These are phyloP conservation scores for Thysanoteuthis rhombus DNA, from an alignment of 2,888 invertebrate genomes.

Conservation along the genomic window DNA sequence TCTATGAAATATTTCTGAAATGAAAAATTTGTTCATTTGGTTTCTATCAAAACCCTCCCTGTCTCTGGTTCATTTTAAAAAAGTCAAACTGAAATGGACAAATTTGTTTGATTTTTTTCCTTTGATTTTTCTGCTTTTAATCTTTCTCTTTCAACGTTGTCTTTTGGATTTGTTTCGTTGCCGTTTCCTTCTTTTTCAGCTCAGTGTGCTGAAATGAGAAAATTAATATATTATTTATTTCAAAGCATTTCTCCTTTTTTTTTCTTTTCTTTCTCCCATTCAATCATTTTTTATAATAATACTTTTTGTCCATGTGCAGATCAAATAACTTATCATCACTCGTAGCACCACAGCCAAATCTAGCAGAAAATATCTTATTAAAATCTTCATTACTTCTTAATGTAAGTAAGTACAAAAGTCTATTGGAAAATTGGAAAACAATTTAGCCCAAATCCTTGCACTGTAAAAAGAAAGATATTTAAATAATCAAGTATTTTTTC, in stretches of 20 bases:
- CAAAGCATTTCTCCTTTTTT: not conserved
- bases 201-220: not conserved
- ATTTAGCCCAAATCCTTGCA: not conserved
- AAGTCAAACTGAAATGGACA: not conserved
- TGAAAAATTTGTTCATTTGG: not conserved
- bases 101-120: not conserved
- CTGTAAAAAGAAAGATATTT: not conserved
- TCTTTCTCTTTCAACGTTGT: not conserved
- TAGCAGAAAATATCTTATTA: not conserved
- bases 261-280: not conserved
- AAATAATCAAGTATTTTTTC: not conserved
- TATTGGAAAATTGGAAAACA: not conserved
- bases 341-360: not conserved
- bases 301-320: not conserved
- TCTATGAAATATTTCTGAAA: not conserved
- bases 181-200: not conserved
- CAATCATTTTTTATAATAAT: not conserved
- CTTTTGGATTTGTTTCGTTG: not conserved
- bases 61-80: not conserved
- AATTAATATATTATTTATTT: constrained; percentile 12
- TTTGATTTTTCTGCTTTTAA: not conserved
- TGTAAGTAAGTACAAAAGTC: not conserved
- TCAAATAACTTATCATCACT: not conserved
- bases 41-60: not conserved
- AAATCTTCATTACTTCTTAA: not conserved